These are phyloP conservation scores for Podarcis muralis DNA, from an alignment of 2,113 vertebrate species.

Conservation along the genomic window DNA sequence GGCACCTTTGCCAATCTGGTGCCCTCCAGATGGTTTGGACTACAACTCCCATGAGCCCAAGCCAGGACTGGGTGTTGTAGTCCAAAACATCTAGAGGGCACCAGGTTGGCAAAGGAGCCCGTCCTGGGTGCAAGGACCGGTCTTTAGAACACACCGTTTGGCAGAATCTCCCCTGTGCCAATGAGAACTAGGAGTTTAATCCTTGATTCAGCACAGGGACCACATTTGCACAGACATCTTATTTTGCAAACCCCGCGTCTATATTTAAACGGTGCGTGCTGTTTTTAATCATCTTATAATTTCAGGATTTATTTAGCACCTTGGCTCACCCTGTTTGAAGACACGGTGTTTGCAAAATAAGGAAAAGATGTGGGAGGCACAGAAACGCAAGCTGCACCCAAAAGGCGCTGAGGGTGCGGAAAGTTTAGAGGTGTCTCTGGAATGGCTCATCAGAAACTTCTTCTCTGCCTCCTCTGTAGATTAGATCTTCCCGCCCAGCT, in stretches of 20 bases:
- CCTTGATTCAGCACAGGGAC: background rate
- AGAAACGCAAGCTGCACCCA: background rate
- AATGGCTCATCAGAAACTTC: background rate
- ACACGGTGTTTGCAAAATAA: background rate
- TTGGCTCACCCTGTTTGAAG: background rate
- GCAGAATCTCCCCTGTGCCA: background rate
- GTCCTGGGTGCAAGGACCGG: background rate
- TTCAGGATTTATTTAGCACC: background rate
- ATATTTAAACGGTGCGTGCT: background rate
- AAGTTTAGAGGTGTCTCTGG: background rate
- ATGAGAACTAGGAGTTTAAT: background rate
- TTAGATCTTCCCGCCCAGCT: background rate
- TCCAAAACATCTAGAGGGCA: no score
- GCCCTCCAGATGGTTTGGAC: background rate
- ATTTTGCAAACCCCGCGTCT: background rate
- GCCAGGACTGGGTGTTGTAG: no score
- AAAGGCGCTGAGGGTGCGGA: background rate
- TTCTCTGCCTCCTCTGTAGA: background rate
- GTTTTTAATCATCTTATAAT: background rate
- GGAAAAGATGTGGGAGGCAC: background rate
- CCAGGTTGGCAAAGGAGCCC: no score
- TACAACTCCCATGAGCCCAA: background rate
- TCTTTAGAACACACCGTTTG: background rate
- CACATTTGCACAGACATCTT: background rate
- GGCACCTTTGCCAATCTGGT: background rate